phyloP scores from a whole-genome alignment of 1,140 invertebrate species.

The Agrypnia vestita region DNA sequence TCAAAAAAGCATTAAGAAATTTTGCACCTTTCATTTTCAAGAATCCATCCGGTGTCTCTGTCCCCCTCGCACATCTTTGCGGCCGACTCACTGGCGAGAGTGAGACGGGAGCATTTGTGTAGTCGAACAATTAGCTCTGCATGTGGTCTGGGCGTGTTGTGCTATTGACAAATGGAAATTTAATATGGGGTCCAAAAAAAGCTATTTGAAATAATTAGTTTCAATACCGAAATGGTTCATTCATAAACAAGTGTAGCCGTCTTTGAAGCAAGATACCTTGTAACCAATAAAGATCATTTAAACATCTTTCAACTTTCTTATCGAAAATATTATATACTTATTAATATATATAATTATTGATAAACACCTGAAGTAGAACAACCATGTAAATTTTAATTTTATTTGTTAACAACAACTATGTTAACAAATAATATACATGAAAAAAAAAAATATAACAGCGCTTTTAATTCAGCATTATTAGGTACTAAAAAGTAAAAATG shows the following conservation, averaged over 20 bases:
- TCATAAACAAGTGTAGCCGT: slow-evolving; percentile 25
- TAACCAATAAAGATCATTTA: no score
- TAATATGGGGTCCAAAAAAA: not conserved
- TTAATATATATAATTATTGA: no score
- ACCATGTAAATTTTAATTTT: no score
- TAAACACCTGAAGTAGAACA: no score
- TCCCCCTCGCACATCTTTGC: not conserved
- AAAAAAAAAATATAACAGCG: no score
- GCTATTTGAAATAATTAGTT: slow-evolving; percentile 23
- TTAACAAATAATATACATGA: no score
- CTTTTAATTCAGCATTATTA: no score
- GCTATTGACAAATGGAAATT: slow-evolving; percentile 53
- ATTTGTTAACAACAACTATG: no score
- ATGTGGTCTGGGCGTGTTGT: slow-evolving; percentile 54
- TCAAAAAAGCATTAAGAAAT: slow-evolving; percentile 15
- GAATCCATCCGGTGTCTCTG: not conserved
- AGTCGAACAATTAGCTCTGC: slow-evolving; percentile 55
- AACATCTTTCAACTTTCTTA: no score
- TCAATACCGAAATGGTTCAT: slow-evolving; percentile 7
- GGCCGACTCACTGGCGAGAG: not conserved
- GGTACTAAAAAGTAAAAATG: no score
- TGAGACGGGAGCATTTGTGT: slow-evolving; percentile 7
- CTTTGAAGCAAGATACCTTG: no score
- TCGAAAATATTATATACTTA: no score
- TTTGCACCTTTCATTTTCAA: slow-evolving; percentile 32